phyloP scores from a whole-genome alignment of 2,113 vertebrate genomes.

The Oryzias melastigma region DNA sequence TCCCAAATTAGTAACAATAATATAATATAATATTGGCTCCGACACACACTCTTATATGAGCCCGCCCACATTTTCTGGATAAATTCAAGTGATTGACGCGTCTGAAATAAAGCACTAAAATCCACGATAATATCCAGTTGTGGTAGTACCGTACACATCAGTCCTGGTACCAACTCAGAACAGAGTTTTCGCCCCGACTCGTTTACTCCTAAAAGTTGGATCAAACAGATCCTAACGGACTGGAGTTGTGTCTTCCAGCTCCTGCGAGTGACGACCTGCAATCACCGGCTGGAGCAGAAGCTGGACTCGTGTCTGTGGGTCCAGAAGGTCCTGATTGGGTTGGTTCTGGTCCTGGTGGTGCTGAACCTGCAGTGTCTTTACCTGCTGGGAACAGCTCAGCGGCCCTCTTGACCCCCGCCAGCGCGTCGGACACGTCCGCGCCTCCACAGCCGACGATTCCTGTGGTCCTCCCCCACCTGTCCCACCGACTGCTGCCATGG shows the following conservation, averaged over 20 bases:
- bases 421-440: constrained; percentile 19
- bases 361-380: constrained; percentile 81
- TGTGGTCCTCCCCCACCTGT: not conserved
- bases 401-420: constrained; percentile 62
- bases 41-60: no score
- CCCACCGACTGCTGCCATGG: constrained; percentile 27
- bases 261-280: constrained; percentile 80
- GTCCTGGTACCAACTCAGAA: no score
- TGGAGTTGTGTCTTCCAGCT: constrained; percentile 71
- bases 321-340: constrained; percentile 83
- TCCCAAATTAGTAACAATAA: no score
- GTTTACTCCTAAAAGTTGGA: no score
- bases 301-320: constrained; percentile 87
- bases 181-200: no score
- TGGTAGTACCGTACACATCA: no score
- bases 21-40: no score
- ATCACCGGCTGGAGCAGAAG: constrained; percentile 86
- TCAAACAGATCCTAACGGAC: no score
- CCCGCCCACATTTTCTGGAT: no score
- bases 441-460: constrained; percentile 9
- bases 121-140: no score
- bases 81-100: no score
- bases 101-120: no score
- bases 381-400: constrained; percentile 50
- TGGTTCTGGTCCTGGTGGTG: constrained; percentile 81